These are phyloP conservation scores for Sycophila texana DNA, from an alignment of 2,888 invertebrate genomes.

Conservation along the genomic window DNA sequence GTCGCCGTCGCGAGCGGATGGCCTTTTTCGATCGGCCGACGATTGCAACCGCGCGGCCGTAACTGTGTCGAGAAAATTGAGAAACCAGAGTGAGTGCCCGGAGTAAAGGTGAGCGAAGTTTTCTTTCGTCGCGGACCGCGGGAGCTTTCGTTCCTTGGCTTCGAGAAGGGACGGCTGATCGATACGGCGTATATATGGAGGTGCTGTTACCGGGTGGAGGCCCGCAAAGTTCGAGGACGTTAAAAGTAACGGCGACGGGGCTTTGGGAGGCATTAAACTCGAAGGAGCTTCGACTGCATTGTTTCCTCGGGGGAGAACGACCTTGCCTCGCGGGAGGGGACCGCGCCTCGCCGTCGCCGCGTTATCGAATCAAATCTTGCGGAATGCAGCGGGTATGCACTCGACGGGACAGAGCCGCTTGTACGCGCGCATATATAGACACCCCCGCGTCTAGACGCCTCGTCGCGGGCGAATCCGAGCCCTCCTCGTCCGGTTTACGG, in stretches of 20 bases:
- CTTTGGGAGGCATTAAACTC: too few species aligned
- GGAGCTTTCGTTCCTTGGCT: too few species aligned
- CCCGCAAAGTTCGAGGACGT: too few species aligned
- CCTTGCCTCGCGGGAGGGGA: neutral
- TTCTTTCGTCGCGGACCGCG: neutral
- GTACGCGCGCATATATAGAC: neutral
- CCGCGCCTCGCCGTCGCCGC: neutral
- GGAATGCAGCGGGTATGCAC: conserved; percentile 13
- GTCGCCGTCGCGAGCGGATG: neutral
- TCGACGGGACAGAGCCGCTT: neutral
- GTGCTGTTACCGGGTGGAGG: too few species aligned
- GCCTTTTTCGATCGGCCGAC: conserved; percentile 7
- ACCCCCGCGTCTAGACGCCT: conserved; percentile 21
- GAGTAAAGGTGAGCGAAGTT: neutral
- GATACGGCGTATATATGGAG: too few species aligned
- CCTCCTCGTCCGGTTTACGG: neutral
- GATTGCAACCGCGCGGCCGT: neutral
- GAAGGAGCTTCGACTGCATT: neutral
- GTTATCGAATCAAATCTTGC: conserved; percentile 15
- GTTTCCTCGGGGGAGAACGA: neutral
- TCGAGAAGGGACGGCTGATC: too few species aligned
- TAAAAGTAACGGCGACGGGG: too few species aligned
- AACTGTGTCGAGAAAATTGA: conserved; percentile 4
- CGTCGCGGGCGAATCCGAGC: neutral
- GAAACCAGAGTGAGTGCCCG: neutral